phyloP scores from a whole-genome alignment of 2,113 vertebrate genomes.

The Cyanistes caeruleus region DNA sequence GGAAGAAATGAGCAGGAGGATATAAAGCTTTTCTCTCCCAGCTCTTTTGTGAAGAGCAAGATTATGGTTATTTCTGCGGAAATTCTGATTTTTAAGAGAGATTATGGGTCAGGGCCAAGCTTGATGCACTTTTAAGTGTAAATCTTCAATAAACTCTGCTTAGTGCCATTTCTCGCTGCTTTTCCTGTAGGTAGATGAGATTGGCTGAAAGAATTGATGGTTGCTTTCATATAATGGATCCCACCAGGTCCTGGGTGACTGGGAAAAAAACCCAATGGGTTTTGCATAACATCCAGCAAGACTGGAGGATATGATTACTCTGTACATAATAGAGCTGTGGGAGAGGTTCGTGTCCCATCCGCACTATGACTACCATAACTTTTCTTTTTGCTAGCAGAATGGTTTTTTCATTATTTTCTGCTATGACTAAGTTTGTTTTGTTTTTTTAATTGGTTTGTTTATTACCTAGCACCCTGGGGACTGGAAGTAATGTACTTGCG shows the following conservation, averaged over 20 bases:
- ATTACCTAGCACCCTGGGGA: not conserved
- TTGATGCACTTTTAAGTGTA: not conserved
- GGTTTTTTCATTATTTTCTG: not conserved
- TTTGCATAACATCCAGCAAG: not conserved
- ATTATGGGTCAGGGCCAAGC: not conserved
- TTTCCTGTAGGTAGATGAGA: not conserved
- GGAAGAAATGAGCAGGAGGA: not conserved
- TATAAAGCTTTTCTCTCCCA: not conserved
- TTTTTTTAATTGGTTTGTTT: not conserved
- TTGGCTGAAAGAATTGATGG: not conserved
- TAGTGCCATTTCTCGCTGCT: not conserved
- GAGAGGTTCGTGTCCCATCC: not conserved
- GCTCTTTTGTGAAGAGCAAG: not conserved
- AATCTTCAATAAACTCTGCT: not conserved
- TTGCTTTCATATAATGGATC: not conserved
- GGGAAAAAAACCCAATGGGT: not conserved
- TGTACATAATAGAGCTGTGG: fast-evolving
- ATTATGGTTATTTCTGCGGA: not conserved
- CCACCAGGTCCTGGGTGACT: not conserved
- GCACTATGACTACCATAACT: not conserved
- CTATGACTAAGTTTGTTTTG: not conserved
- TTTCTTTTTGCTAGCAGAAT: not conserved
- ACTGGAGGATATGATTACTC: not conserved
- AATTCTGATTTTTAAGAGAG: not conserved
- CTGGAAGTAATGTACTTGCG: not conserved